A percentile compares a stretch with the other conserved stretches of the same genome.
Conservation (phyloP, 2,113 vertebrate genomes). For the Hypanus sabinus region DNA sequence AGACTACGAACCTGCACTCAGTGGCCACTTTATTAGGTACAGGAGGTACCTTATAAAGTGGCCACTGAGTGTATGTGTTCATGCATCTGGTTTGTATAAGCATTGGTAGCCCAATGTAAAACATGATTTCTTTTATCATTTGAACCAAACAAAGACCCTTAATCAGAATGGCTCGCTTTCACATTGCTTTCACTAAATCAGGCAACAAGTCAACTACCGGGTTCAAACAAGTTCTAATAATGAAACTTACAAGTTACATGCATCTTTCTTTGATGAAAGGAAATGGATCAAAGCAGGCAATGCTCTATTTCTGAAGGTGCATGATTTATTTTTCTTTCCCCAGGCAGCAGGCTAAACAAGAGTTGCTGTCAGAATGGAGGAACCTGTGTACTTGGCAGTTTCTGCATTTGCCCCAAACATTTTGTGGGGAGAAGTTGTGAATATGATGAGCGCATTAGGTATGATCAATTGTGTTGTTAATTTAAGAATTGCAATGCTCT, state of each 20-base stretch:
- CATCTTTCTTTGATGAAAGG: not conserved
- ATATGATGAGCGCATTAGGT: slow-evolving; percentile 53
- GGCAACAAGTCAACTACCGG: not conserved
- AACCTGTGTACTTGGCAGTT: slow-evolving; percentile 59
- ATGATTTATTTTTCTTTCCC: slow-evolving; percentile 26
- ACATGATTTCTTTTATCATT: not conserved
- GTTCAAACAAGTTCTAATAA: not conserved
- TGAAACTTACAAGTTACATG: not conserved
- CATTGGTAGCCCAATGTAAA: not conserved
- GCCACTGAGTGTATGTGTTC: too few species aligned
- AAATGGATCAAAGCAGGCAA: not conserved
- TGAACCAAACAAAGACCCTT: not conserved
- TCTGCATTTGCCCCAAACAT: slow-evolving; percentile 53
- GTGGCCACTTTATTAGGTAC: too few species aligned
- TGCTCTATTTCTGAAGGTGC: slow-evolving; percentile 24
- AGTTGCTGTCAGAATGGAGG: slow-evolving; percentile 61
- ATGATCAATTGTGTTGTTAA: not conserved
- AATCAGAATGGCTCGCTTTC: not conserved
- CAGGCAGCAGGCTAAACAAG: slow-evolving; percentile 46
- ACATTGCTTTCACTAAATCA: not conserved
- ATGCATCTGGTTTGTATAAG: not conserved
- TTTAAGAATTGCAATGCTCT: not conserved
- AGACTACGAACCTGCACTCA: too few species aligned
- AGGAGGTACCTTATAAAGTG: too few species aligned
- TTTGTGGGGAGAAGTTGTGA: slow-evolving; percentile 59